Conservation (phyloP, 2,113 vertebrate species). For the Laticauda colubrina region DNA sequence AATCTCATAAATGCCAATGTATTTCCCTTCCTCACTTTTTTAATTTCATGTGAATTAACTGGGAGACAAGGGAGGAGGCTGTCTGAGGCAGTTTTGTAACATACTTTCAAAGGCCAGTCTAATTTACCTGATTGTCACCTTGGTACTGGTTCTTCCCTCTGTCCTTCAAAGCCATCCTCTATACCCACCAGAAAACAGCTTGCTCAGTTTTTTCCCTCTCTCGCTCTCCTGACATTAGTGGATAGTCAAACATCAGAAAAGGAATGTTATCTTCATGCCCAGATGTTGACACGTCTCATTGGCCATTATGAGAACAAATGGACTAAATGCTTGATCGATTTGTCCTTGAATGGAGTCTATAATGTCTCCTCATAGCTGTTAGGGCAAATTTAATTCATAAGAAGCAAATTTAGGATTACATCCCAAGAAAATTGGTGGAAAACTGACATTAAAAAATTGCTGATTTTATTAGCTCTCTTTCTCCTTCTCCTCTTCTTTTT, state of each 20-base stretch:
- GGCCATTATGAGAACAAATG: background rate
- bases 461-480: background rate
- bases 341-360: background rate
- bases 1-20: background rate
- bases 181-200: background rate
- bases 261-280: background rate
- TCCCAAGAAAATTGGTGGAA: background rate
- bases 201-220: background rate
- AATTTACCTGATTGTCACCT: background rate
- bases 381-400: background rate
- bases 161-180: background rate
- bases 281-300: background rate
- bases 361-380: background rate
- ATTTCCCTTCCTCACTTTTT: background rate
- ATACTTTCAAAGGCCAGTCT: background rate
- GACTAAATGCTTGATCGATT: background rate
- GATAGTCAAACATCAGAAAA: background rate
- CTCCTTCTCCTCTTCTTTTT: background rate
- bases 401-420: background rate
- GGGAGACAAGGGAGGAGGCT: background rate
- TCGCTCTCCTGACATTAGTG: background rate
- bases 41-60: background rate
- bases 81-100: background rate
- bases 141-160: background rate
- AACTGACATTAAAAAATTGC: background rate